phyloP scores from a whole-genome alignment of 2,797 vertebrate genomes.

The Avahi laniger region DNA sequence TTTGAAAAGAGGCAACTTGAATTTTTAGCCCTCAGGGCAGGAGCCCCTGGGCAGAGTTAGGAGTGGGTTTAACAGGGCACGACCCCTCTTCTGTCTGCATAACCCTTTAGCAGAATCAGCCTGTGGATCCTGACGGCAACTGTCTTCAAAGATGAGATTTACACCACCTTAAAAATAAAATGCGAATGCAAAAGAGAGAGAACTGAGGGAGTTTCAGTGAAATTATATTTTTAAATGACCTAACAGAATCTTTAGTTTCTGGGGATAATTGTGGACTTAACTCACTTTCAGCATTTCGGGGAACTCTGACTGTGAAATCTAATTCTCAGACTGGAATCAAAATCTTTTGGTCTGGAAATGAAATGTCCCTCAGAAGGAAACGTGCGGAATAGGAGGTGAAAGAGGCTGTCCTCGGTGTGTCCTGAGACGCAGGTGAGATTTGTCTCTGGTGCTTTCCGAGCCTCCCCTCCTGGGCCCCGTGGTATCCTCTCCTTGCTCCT shows the following conservation, averaged over 20 bases:
- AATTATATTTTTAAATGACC: not conserved
- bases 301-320: not conserved
- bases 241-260: constrained; percentile 11
- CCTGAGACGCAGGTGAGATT: not conserved
- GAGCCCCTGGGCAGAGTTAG: too few relatives aligned
- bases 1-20: not conserved
- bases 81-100: accelerated
- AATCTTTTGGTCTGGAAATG: constrained; percentile 7
- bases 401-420: not conserved
- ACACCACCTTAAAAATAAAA: not conserved
- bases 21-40: not conserved
- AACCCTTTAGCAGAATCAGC: not conserved
- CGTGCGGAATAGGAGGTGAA: not conserved
- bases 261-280: not conserved
- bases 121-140: not conserved
- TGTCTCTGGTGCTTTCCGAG: not conserved
- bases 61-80: accelerated
- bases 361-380: not conserved
- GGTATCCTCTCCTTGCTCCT: not conserved
- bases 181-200: not conserved
- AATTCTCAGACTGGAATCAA: not conserved
- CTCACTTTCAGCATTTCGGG: not conserved
- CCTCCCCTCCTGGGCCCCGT: not conserved
- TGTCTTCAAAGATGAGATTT: not conserved
- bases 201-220: not conserved